Conservation (phyloP, 1,140 invertebrate species). For the Frieseomelitta varia region DNA sequence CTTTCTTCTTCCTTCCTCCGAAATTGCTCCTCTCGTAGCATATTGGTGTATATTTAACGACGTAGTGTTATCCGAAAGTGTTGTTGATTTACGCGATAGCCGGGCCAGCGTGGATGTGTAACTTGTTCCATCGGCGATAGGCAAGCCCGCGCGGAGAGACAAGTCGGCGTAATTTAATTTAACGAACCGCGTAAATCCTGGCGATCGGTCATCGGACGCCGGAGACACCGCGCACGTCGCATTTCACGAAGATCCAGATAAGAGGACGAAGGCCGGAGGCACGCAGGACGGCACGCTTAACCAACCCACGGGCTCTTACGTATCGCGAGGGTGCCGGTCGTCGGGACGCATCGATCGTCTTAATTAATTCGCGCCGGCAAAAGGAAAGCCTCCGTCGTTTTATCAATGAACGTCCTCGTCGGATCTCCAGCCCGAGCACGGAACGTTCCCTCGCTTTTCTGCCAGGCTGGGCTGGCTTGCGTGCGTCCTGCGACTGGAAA, state of each 20-base stretch:
- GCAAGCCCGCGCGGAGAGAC: neutral
- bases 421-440: slow-evolving; percentile 16
- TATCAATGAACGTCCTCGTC: slow-evolving; percentile 38
- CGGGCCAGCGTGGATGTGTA: slow-evolving; percentile 1
- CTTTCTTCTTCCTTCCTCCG: too few relatives aligned
- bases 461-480: neutral
- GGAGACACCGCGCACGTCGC: slow-evolving; percentile 45
- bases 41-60: neutral
- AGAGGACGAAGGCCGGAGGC: slow-evolving; percentile 24
- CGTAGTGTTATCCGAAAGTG: neutral
- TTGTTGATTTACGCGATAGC: slow-evolving; percentile 12
- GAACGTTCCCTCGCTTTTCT: slow-evolving; percentile 15
- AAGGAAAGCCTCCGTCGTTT: slow-evolving; percentile 15
- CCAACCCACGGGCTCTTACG: neutral
- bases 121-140: slow-evolving; percentile 15
- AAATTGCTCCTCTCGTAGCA: too few relatives aligned
- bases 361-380: slow-evolving; percentile 46
- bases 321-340: slow-evolving; percentile 15
- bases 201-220: slow-evolving; percentile 46
- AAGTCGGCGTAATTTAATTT: slow-evolving; percentile 52
- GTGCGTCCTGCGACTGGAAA: neutral
- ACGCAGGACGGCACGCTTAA: slow-evolving; percentile 45
- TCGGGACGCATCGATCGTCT: slow-evolving; percentile 52
- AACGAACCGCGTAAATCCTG: slow-evolving; percentile 49
- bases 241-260: slow-evolving; percentile 53